Percentiles rank a stretch among this genome's conserved stretches.
These are phyloP conservation scores for Sebastes hopkinsi DNA, from an alignment of 2,797 vertebrate species.

Conservation along the genomic window DNA sequence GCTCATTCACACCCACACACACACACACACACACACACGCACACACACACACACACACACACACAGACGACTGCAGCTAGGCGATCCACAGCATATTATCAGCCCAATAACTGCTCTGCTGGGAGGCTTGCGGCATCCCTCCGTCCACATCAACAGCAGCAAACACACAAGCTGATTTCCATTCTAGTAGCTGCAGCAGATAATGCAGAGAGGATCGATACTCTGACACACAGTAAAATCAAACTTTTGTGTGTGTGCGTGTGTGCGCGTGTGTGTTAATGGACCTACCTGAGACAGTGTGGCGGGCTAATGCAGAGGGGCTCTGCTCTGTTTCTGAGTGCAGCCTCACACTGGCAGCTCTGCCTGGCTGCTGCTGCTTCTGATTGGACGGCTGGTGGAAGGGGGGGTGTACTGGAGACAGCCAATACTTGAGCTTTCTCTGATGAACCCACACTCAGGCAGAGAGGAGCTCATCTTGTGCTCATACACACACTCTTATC, in stretches of 20 bases:
- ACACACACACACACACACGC: not conserved
- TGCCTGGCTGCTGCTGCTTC: constrained; percentile 38
- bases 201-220: not conserved
- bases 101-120: constrained; percentile 22
- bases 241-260: constrained; percentile 45
- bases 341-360: constrained; percentile 50
- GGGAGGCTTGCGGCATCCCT: constrained; percentile 25
- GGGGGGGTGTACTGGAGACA: constrained; percentile 48
- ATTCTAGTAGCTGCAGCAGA: constrained; percentile 4
- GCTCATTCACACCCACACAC: not conserved
- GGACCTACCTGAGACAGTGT: constrained; percentile 67
- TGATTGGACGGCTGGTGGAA: constrained; percentile 54
- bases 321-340: constrained; percentile 62
- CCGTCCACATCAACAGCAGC: constrained; percentile 12
- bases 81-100: constrained; percentile 26
- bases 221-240: constrained; percentile 11
- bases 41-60: not conserved
- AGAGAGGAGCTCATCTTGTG: constrained; percentile 30
- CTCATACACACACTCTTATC: constrained; percentile 3
- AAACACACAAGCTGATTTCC: constrained; percentile 15
- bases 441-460: constrained; percentile 41
- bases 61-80: constrained; percentile 22
- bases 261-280: constrained; percentile 7
- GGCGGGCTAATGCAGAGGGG: constrained; percentile 32
- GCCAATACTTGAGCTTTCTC: constrained; percentile 75